Percentiles rank a stretch among this genome's conserved stretches.
phyloP scores from a whole-genome alignment of 2,113 vertebrate species.

The Datnioides undecimradiatus region DNA sequence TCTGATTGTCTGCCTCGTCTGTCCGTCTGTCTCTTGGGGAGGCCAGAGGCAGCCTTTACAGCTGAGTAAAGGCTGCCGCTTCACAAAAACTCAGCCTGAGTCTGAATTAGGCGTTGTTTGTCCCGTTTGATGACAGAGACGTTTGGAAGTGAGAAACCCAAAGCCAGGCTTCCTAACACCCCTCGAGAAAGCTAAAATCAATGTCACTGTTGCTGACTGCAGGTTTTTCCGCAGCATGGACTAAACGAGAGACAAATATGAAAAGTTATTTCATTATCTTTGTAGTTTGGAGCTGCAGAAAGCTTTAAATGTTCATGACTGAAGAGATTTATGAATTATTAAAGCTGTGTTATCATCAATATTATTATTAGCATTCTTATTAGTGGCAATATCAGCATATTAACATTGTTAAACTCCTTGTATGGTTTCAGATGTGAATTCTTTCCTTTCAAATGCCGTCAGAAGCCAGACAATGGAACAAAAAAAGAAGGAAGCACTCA shows the following conservation, averaged over 20 bases:
- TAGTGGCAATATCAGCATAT: too few relatives aligned
- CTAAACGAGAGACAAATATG: constrained; percentile 4
- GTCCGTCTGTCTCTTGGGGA: background rate
- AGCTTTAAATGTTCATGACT: background rate
- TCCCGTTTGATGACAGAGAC: background rate
- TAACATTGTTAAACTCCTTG: too few relatives aligned
- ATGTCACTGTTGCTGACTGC: constrained; percentile 7
- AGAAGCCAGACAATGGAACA: too few relatives aligned
- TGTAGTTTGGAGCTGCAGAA: background rate
- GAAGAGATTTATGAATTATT: too few relatives aligned
- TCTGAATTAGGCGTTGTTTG: background rate
- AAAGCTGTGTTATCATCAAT: too few relatives aligned
- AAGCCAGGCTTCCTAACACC: background rate
- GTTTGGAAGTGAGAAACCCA: background rate
- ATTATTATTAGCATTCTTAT: too few relatives aligned
- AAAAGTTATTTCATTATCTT: background rate
- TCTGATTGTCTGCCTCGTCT: constrained; percentile 18
- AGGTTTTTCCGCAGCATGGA: constrained; percentile 4
- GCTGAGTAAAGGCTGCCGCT: background rate
- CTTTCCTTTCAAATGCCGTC: too few relatives aligned
- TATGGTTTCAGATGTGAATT: too few relatives aligned
- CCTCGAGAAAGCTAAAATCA: constrained; percentile 6
- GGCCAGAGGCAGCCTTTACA: background rate
- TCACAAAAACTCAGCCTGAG: background rate
- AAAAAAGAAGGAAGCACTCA: too few relatives aligned